Base-by-base conservation (phyloP, 2,797 vertebrate species). In the Lacerta viridis region DNA sequence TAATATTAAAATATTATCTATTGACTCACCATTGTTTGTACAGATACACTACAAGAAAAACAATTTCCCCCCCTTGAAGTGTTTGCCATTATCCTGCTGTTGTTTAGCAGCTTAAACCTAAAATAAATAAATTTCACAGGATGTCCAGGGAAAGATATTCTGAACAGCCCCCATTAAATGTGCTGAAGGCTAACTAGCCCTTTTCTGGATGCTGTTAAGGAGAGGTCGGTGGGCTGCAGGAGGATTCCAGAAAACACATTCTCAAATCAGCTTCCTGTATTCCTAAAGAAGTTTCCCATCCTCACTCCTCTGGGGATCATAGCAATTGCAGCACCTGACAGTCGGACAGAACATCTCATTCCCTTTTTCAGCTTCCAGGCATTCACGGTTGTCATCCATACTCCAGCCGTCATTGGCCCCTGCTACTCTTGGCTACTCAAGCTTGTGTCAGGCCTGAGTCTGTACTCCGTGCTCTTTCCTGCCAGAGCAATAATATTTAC, bases 1-100 rank as follows among this genome's bases (percentile, higher is more conserved):
- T 94, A 92, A 93, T 91, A 95, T 91, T 83, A 66, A 94, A 95
- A 93, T 89, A 93, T 90, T 94, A 93, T 94, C 93, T 96, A 93
- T 95, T 69, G 91, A 93, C 94, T 95, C 93, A 87, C 93, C 90
- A 93, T 91, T 94, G 91, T 96, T 96, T 94, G 90, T 90, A 59
- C 61, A 94, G 92, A 76, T 93, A 92, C 92, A 93, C 88, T 95
- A 90, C 88, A 90, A 94, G 89, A 95, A 92, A 83, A 94, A 89
- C 85, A 90, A 96, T 95, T 94, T 39, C 89, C 93, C 94, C 94
- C 95, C n/a, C 88, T 15, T 95, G 94, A 84, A 92, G 90, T 91
- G 95, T 95, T 91, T 85, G 74, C 92, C 83, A 91, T 88, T 41
- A 74, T 61, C 39, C 90, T 55, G 46, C 74, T 13, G 15, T 50